phyloP scores from a whole-genome alignment of 2,797 vertebrate genomes.

The Gymnocypris eckloni region DNA sequence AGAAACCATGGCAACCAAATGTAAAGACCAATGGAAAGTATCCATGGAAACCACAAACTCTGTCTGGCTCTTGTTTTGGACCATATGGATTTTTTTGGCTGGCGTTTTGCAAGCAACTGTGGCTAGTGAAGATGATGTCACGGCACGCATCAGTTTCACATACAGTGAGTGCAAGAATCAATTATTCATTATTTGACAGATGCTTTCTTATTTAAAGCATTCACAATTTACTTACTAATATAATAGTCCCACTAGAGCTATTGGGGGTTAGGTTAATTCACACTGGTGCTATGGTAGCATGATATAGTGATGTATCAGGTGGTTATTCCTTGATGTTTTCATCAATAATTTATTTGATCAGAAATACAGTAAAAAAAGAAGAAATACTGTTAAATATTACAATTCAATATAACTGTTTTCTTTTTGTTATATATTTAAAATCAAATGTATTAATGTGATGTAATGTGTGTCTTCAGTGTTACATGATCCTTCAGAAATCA shows the following conservation, averaged over 20 bases:
- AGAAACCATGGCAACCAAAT: slow-evolving; percentile 34
- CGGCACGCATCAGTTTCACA: slow-evolving; percentile 50
- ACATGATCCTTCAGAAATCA: neutral
- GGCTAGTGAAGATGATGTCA: slow-evolving; percentile 48
- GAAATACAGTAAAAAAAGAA: neutral
- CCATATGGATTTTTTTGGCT: slow-evolving; percentile 51
- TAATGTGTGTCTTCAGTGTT: neutral
- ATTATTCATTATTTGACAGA: neutral
- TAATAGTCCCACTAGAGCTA: neutral
- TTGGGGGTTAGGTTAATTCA: neutral
- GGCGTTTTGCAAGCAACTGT: slow-evolving; percentile 23
- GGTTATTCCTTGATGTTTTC: neutral
- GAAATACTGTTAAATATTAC: neutral
- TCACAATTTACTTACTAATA: neutral
- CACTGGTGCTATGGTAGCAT: neutral
- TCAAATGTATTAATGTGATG: neutral
- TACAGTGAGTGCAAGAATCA: slow-evolving; percentile 47
- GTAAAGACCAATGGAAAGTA: slow-evolving; percentile 32
- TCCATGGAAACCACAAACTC: slow-evolving; percentile 32
- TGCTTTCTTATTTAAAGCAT: slow-evolving; percentile 5
- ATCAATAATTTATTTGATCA: neutral
- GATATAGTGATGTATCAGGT: neutral
- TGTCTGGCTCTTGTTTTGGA: slow-evolving; percentile 48
- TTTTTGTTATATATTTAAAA: neutral
- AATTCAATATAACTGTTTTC: neutral